These are phyloP conservation scores for Chirona hameri DNA, from an alignment of 2,888 invertebrate species.

Conservation along the genomic window DNA sequence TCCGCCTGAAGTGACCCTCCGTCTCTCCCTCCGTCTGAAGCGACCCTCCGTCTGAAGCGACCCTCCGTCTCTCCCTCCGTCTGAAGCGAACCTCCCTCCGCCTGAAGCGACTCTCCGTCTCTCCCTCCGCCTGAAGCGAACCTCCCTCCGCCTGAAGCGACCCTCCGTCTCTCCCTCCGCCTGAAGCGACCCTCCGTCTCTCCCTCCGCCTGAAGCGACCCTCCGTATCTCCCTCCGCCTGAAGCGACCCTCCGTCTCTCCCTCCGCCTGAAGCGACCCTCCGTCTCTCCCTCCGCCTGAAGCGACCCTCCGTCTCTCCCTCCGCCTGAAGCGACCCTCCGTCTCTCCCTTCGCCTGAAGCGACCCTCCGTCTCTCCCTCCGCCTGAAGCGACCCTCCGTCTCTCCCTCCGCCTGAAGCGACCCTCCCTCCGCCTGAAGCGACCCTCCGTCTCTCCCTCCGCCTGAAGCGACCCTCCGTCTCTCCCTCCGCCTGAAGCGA, in stretches of 20 bases:
- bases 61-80: background rate
- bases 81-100: no score
- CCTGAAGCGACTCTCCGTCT: background rate
- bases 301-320: no score
- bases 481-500: background rate
- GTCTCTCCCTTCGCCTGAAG: background rate
- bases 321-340: no score
- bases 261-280: background rate
- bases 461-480: no score
- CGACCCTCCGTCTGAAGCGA: background rate
- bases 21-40: background rate
- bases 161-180: background rate
- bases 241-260: no score
- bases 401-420: background rate
- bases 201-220: background rate
- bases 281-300: background rate
- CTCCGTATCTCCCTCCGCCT: background rate
- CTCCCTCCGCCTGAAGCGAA: background rate
- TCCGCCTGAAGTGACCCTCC: conserved; percentile 36
- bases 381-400: no score
- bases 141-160: background rate
- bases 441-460: background rate
- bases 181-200: no score
- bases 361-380: no score
- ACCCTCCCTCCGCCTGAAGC: background rate